These are phyloP conservation scores for Channallabes apus DNA, from an alignment of 2,797 vertebrate species.

Conservation along the genomic window DNA sequence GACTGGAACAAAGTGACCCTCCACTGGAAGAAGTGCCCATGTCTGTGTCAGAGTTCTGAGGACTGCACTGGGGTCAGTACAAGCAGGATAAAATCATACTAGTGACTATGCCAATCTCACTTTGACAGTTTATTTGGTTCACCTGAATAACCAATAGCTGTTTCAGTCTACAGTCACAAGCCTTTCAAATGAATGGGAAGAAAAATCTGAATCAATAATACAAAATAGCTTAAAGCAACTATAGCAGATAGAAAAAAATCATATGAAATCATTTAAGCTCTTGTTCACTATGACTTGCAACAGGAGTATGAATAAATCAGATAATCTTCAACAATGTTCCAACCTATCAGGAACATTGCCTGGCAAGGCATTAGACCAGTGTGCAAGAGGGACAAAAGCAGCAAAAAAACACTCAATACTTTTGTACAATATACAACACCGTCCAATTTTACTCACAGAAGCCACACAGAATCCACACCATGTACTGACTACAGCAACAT, in stretches of 20 bases:
- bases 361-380: not conserved
- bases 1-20: slow-evolving; percentile 39
- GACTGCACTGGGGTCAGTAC: not conserved
- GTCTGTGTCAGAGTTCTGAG: not conserved
- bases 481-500: not conserved
- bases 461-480: not conserved
- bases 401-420: not conserved
- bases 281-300: not conserved
- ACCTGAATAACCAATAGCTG: not conserved
- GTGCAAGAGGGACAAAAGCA: not conserved
- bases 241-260: not conserved
- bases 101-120: slow-evolving; percentile 6
- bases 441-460: slow-evolving; percentile 2
- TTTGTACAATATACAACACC: not conserved
- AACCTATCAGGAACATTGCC: not conserved
- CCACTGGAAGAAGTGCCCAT: slow-evolving; percentile 9
- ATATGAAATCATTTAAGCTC: not conserved
- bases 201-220: not conserved
- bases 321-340: not conserved
- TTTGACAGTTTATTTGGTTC: not conserved
- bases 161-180: not conserved
- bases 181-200: not conserved
- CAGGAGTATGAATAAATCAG: not conserved
- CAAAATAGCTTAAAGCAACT: not conserved
- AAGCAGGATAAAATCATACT: not conserved